Percentiles rank a stretch among this genome's conserved stretches.
Evolutionary conservation across 2,113 vertebrate species (phyloP).

Genomic region (Onychostoma macrolepis): DNA sequence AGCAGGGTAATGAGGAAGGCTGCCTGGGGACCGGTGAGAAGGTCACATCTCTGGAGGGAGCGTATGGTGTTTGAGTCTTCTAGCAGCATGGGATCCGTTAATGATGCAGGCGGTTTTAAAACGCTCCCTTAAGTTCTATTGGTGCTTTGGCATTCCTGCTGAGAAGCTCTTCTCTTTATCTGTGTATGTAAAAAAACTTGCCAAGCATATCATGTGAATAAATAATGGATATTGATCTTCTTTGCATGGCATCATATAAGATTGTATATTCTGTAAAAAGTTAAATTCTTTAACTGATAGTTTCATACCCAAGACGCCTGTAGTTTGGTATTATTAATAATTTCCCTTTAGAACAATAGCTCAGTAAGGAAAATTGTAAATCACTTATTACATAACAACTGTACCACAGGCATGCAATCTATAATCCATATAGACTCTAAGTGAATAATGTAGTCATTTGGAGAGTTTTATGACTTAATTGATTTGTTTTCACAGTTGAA

Average conservation of each 20-base stretch:
- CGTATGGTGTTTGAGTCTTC: slow-evolving; percentile 38
- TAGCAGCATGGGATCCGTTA: slow-evolving; percentile 49
- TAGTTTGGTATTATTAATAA: slow-evolving; percentile 1
- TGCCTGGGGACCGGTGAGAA: slow-evolving; percentile 54
- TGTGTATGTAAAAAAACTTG: neutral
- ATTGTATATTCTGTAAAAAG: neutral
- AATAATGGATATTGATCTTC: slow-evolving; percentile 10
- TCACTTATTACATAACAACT: neutral
- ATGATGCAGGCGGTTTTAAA: slow-evolving; percentile 48
- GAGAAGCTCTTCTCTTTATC: slow-evolving; percentile 9
- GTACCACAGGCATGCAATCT: neutral
- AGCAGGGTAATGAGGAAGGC: slow-evolving; percentile 46
- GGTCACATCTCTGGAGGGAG: slow-evolving; percentile 53
- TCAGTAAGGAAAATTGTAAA: neutral
- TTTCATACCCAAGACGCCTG: neutral
- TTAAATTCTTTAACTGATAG: neutral
- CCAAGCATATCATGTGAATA: neutral
- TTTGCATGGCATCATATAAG: neutral
- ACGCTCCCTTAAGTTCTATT: slow-evolving; percentile 39
- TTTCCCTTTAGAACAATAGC: neutral
- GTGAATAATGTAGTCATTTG: slow-evolving; percentile 22
- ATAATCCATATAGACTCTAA: slow-evolving; percentile 18
- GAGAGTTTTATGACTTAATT: slow-evolving; percentile 20
- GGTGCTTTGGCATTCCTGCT: slow-evolving; percentile 15
- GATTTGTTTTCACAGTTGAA: slow-evolving; percentile 28